phyloP scores from a whole-genome alignment of 2,113 vertebrate species.

The Thermophis baileyi region DNA sequence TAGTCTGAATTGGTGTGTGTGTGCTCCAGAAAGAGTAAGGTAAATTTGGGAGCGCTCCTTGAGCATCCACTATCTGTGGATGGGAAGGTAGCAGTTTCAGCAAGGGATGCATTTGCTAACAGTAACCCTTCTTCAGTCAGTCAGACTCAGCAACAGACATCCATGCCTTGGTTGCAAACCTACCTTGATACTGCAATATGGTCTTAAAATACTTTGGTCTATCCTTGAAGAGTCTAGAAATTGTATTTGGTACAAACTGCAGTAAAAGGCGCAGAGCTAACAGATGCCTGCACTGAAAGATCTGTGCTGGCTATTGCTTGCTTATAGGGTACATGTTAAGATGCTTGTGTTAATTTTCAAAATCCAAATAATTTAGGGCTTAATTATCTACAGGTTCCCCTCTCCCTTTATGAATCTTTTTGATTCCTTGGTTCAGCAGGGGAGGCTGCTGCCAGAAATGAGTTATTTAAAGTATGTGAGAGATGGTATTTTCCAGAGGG shows the following conservation, averaged over 20 bases:
- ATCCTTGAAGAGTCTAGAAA: neutral
- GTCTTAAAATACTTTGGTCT: neutral
- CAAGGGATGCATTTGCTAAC: neutral
- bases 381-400: too few relatives aligned
- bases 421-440: too few relatives aligned
- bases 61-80: neutral
- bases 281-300: neutral
- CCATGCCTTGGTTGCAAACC: neutral
- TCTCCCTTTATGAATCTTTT: too few relatives aligned
- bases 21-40: neutral
- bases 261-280: neutral
- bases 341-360: neutral
- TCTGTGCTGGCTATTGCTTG: neutral
- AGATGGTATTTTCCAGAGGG: too few relatives aligned
- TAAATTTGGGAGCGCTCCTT: neutral
- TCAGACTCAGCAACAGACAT: neutral
- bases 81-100: neutral
- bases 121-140: neutral
- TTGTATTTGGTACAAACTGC: neutral
- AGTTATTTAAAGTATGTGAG: too few relatives aligned
- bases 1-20: neutral
- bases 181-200: neutral
- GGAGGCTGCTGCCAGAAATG: too few relatives aligned
- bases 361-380: neutral
- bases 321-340: neutral